These are phyloP conservation scores for Pasiphila rectangulata DNA, from an alignment of 2,888 invertebrate species.

Conservation along the genomic window DNA sequence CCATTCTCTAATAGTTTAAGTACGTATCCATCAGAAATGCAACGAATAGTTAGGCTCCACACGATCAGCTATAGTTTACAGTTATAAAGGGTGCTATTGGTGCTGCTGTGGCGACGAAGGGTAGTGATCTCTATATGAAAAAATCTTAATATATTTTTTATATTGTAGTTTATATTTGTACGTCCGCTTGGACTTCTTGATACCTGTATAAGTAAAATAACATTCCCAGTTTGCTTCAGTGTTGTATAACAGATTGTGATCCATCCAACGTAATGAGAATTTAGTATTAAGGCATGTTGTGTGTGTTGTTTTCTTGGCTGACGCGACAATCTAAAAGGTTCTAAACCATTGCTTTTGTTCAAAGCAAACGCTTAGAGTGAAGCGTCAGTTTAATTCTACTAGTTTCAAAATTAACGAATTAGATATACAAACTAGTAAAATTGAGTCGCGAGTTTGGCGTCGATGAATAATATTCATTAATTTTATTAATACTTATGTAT, in stretches of 20 bases:
- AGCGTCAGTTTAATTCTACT: constrained; percentile 62
- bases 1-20: constrained; percentile 78
- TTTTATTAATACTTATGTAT: constrained; percentile 62
- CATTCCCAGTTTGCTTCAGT: constrained; percentile 79
- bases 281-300: constrained; percentile 72
- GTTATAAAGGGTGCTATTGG: constrained; percentile 62
- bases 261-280: constrained; percentile 70
- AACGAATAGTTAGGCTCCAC: constrained; percentile 49
- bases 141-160: constrained; percentile 72
- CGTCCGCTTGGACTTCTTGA: constrained; percentile 56
- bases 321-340: constrained; percentile 37
- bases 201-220: constrained; percentile 77
- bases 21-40: constrained; percentile 62
- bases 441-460: constrained; percentile 56
- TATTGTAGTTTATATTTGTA: constrained; percentile 52
- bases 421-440: constrained; percentile 49
- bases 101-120: constrained; percentile 64
- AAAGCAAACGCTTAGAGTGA: constrained; percentile 31
- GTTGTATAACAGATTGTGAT: constrained; percentile 76
- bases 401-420: constrained; percentile 44
- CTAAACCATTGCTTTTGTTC: constrained; percentile 14
- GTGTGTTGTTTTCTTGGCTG: constrained; percentile 61
- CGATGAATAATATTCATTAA: constrained; percentile 67
- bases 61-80: constrained; percentile 33
- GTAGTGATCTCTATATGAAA: constrained; percentile 72